Conservation (phyloP, 2,113 vertebrate species). For the Lota lota region DNA sequence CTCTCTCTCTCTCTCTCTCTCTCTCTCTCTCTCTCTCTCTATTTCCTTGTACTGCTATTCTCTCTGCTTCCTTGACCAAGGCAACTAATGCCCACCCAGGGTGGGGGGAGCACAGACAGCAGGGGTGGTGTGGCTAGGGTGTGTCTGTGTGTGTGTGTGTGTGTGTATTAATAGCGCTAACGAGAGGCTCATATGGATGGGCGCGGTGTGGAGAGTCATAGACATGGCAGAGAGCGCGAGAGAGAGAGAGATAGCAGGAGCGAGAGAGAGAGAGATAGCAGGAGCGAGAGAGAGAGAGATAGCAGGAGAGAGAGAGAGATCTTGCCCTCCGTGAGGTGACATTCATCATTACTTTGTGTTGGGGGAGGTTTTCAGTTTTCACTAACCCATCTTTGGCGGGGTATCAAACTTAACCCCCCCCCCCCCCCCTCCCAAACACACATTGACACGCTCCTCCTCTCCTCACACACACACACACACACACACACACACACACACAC, state of each 20-base stretch:
- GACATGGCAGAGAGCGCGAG: constrained; percentile 6
- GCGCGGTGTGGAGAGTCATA: constrained; percentile 20
- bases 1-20: not conserved
- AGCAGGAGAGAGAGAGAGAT: constrained; percentile 12
- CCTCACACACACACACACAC: constrained; percentile 11
- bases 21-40: not conserved
- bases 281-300: constrained; percentile 1
- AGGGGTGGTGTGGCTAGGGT: not conserved
- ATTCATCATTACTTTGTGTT: not conserved
- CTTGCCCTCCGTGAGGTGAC: constrained; percentile 8
- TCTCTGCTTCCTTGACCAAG: constrained; percentile 12
- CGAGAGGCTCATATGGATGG: constrained; percentile 56
- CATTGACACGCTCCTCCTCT: constrained; percentile 19
- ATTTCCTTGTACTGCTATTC: not conserved
- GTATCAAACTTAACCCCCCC: constrained; percentile 45
- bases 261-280: constrained; percentile 33
- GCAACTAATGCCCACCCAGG: constrained; percentile 23
- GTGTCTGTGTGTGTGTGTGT: constrained; percentile 1
- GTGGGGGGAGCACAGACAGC: constrained; percentile 15
- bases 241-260: constrained; percentile 7
- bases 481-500: not conserved
- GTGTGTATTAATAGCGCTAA: constrained; percentile 65
- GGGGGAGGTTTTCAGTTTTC: constrained; percentile 47
- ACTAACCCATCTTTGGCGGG: constrained; percentile 64
- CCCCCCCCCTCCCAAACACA: not conserved